Percentiles rank a stretch among this genome's conserved stretches.
Evolutionary conservation across 2,113 vertebrate species (phyloP).

Genomic region (Petrocephalus microphthalmus): DNA sequence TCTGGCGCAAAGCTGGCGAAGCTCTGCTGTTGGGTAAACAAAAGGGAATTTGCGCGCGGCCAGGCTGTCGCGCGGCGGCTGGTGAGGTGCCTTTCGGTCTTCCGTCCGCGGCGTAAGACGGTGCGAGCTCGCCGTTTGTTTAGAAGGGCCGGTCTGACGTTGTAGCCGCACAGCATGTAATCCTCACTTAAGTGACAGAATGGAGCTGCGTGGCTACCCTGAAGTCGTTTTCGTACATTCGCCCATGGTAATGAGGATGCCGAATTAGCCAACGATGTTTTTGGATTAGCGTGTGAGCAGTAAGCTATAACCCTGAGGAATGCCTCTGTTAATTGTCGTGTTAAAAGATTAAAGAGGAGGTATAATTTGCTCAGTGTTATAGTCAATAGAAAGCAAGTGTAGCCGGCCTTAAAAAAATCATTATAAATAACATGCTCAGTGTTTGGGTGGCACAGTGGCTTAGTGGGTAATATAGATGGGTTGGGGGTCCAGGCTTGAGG

Average conservation of each 20-base stretch:
- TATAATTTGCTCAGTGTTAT: background rate
- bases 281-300: background rate
- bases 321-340: background rate
- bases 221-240: background rate
- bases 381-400: background rate
- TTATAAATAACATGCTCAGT: background rate
- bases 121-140: background rate
- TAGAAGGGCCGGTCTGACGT: background rate
- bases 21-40: background rate
- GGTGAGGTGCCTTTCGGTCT: background rate
- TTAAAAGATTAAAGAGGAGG: background rate
- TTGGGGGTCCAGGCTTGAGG: background rate
- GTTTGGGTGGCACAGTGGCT: background rate
- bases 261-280: background rate
- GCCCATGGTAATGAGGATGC: background rate
- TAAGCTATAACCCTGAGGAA: background rate
- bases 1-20: background rate
- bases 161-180: background rate
- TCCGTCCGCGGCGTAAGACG: background rate
- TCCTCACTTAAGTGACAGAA: background rate
- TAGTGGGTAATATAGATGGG: background rate
- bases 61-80: background rate
- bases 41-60: background rate
- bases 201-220: background rate
- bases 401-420: background rate